A percentile compares a stretch with the other conserved stretches of the same genome.
These are phyloP conservation scores for Pollenia angustigena DNA, from an alignment of 2,888 invertebrate species.

Conservation along the genomic window DNA sequence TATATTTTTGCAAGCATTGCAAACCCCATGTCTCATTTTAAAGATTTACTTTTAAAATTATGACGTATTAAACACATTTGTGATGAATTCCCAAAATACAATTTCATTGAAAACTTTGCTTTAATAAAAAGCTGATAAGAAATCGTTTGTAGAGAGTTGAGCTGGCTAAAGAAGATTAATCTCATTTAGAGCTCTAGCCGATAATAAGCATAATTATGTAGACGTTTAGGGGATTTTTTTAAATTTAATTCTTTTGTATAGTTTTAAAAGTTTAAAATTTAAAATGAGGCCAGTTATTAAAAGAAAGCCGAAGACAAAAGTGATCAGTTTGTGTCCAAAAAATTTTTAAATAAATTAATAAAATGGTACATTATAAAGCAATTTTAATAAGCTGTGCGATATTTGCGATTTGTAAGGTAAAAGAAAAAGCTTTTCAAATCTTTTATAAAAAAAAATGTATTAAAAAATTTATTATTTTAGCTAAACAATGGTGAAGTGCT, in stretches of 20 bases:
- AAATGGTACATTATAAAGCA: slow-evolving; percentile 32
- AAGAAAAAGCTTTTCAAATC: background rate
- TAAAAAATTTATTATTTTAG: background rate
- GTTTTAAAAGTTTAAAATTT: slow-evolving; percentile 2
- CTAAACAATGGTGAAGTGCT: slow-evolving; percentile 39
- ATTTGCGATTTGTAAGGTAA: slow-evolving; percentile 32
- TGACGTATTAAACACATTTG: background rate
- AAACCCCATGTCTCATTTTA: too few relatives aligned
- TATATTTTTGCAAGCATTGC: too few relatives aligned
- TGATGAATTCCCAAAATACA: background rate
- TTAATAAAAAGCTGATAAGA: slow-evolving; percentile 22
- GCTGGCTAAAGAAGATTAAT: background rate
- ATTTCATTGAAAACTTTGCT: slow-evolving; percentile 1
- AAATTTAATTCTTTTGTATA: background rate
- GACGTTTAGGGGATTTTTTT: slow-evolving; percentile 20
- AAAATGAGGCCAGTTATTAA: slow-evolving; percentile 1
- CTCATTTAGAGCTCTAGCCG: background rate
- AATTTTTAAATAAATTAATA: background rate
- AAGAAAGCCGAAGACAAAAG: background rate
- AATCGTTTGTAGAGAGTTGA: background rate
- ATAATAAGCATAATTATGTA: background rate
- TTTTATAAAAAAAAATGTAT: background rate
- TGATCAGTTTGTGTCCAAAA: background rate
- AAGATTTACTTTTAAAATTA: too few relatives aligned
- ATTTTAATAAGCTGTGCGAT: slow-evolving; percentile 25